A percentile compares a stretch with the other conserved stretches of the same genome.
Evolutionary conservation across 1,140 invertebrate species (phyloP).

Genomic region (Ganaspis sp.): DNA sequence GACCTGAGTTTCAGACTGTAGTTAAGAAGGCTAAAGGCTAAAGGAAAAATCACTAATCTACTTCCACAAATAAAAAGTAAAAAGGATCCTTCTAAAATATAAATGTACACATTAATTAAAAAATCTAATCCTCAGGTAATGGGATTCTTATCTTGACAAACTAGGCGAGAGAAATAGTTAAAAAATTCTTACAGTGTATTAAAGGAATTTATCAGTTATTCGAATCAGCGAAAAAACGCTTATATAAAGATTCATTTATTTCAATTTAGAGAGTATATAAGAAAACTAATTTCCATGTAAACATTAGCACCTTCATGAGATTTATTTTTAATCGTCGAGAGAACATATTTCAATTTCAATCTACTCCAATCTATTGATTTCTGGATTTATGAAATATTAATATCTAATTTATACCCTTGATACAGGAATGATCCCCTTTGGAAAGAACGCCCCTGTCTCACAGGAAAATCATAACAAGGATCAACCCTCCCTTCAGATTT

Average conservation of each 20-base stretch:
- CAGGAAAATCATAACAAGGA: slow-evolving; percentile 34
- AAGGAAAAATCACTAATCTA: not conserved
- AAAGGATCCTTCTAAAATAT: not conserved
- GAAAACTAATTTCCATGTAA: not conserved
- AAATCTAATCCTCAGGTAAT: not conserved
- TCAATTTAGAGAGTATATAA: not conserved
- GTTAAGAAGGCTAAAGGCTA: too few species aligned
- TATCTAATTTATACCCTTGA: slow-evolving; percentile 71
- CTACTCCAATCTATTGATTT: slow-evolving; percentile 22
- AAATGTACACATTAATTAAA: slow-evolving; percentile 24
- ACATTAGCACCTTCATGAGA: not conserved
- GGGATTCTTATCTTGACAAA: not conserved
- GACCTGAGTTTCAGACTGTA: not conserved
- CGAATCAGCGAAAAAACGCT: too few species aligned
- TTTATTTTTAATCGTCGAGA: not conserved
- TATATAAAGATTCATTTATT: not conserved
- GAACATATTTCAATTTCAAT: not conserved
- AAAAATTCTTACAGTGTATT: too few species aligned
- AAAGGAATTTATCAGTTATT: too few species aligned
- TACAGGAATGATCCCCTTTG: slow-evolving; percentile 61
- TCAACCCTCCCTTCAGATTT: slow-evolving; percentile 11
- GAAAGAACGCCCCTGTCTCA: slow-evolving; percentile 28
- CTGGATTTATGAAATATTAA: slow-evolving; percentile 71
- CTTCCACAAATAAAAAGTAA: too few species aligned
- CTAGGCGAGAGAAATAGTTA: not conserved